phyloP scores from a whole-genome alignment of 1,140 invertebrate species.

The Meloidogyne chitwoodi region DNA sequence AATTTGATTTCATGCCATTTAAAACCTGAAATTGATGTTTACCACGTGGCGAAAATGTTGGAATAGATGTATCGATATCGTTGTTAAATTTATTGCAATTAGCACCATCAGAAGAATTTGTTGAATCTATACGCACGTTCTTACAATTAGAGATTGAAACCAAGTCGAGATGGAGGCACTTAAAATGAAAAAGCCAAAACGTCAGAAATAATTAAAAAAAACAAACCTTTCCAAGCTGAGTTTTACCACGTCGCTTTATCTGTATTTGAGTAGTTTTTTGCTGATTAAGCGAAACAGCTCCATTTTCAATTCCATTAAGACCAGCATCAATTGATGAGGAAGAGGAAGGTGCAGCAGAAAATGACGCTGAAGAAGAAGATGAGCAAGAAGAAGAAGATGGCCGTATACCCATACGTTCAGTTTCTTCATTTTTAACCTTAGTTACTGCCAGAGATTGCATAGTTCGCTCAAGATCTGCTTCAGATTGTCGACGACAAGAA shows the following conservation, averaged over 20 bases:
- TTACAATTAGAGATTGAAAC: neutral
- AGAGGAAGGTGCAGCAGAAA: neutral
- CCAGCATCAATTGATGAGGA: neutral
- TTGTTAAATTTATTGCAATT: neutral
- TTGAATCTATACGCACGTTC: neutral
- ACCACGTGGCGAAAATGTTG: neutral
- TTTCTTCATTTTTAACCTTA: neutral
- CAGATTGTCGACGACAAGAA: neutral
- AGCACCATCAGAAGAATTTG: neutral
- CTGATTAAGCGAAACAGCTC: neutral
- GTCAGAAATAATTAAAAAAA: neutral
- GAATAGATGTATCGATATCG: neutral
- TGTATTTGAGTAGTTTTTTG: neutral
- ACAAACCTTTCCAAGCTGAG: neutral
- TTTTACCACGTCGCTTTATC: neutral
- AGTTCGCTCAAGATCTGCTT: neutral
- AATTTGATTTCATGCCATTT: neutral
- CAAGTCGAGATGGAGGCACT: conserved; percentile 16
- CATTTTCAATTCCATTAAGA: neutral
- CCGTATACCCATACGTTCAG: neutral
- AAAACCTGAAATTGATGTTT: conserved; percentile 8
- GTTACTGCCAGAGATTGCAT: conserved; percentile 13
- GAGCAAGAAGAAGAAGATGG: conserved; percentile 8
- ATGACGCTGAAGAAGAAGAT: neutral
- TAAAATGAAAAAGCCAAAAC: neutral